These are phyloP conservation scores for Steromphala cineraria DNA, from an alignment of 2,888 invertebrate genomes.

Conservation along the genomic window DNA sequence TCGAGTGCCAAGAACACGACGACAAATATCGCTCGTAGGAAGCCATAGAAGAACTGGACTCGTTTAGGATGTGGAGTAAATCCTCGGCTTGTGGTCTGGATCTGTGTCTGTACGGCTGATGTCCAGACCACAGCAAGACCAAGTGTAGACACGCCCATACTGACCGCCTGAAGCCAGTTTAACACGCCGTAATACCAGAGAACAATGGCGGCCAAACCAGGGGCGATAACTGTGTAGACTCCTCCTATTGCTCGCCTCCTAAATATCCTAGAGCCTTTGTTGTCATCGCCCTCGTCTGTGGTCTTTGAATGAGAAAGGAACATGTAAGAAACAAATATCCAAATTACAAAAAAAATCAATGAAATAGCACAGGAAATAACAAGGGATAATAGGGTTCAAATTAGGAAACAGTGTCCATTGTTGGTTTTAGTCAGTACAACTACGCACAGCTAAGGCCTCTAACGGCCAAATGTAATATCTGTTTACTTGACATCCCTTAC, in stretches of 20 bases:
- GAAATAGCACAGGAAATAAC: too few relatives aligned
- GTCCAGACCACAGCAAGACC: slow-evolving; percentile 52
- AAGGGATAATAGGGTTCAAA: too few relatives aligned
- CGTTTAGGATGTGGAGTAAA: slow-evolving; percentile 36
- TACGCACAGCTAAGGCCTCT: too few relatives aligned
- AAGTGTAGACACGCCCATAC: slow-evolving; percentile 37
- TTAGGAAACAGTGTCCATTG: too few relatives aligned
- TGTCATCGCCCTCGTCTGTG: neutral
- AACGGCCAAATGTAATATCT: too few relatives aligned
- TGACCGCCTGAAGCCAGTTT: slow-evolving; percentile 43
- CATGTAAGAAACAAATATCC: neutral
- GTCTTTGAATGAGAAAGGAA: neutral
- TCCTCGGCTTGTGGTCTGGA: slow-evolving; percentile 37
- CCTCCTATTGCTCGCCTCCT: neutral
- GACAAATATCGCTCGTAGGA: slow-evolving; percentile 39
- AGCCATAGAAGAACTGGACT: slow-evolving; percentile 40
- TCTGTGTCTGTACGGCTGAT: slow-evolving; percentile 43
- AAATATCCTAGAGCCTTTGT: neutral
- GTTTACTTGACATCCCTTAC: too few relatives aligned
- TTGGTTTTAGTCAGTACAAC: too few relatives aligned
- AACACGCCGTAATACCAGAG: slow-evolving; percentile 38
- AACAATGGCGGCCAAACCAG: slow-evolving; percentile 38
- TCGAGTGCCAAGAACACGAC: slow-evolving; percentile 42
- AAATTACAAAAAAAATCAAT: too few relatives aligned
- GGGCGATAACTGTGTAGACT: slow-evolving; percentile 17